Evolutionary conservation across 2,888 invertebrate genomes (phyloP), one percentile per base, ranked within the genome.

Genomic region (Seladonia tumulorum): DNA sequence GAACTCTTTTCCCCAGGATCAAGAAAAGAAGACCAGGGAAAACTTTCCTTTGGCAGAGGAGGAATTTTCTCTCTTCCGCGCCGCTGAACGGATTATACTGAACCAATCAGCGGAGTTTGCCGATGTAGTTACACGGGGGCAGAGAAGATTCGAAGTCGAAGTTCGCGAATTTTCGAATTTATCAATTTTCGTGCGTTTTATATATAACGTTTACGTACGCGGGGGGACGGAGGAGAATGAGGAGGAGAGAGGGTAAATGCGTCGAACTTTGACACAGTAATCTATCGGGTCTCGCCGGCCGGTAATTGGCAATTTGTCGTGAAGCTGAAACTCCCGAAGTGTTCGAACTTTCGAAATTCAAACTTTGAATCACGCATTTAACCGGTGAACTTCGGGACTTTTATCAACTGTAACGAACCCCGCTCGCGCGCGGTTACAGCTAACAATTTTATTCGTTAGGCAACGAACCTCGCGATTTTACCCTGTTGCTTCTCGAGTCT

Each of bases 301-400:
- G n/a, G 57, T 35, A 53, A 18, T 74, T 57, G 22, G 29, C 60
- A 60, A 57, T 75, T 75, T 42, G 57, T 57, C 74, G 70, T 70
- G 70, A 68, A 68, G 70, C 42, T 14, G 22, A 22, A 42, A 42
- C 39, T 70, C 42, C 42, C 5, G 39, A 39, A 42, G 42, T 70
- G 42, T 70, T 70, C 57, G 16, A 57, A 75, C 74, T 60, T 60
- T n/a, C 74, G 74, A 75, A 42, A 57, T 60, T 18, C 57, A 57
- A 75, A 75, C 42, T 72, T 47, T 35, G 47, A 70, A 70, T 70
- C n/a, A 14, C 70, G 68, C 42, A n/a, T 70, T 70, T 70, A 70
- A 70, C 42, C 68, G 42, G 5, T n/a, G 42, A 42, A 42, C n/a
- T 42, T 42, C n/a, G 1, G 14, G 18, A 14, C 70, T 70, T 70